Evolutionary conservation across 1,140 invertebrate genomes (phyloP).

Genomic region (Ericerus pela): DNA sequence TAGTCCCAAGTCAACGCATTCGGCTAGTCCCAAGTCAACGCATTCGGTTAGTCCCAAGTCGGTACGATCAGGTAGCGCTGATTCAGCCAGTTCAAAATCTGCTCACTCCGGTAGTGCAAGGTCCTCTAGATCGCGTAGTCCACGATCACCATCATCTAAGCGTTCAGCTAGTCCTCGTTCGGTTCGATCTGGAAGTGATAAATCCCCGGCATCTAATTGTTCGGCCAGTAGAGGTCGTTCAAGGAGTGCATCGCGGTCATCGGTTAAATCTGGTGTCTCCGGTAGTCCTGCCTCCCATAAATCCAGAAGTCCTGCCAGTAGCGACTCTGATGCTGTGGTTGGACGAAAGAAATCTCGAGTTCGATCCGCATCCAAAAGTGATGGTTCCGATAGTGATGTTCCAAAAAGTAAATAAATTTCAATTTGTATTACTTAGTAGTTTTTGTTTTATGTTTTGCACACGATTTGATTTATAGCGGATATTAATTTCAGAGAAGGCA

Average conservation of each 20-base stretch:
- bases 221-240: slow-evolving; percentile 22
- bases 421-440: slow-evolving; percentile 12
- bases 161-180: slow-evolving; percentile 14
- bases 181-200: slow-evolving; percentile 11
- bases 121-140: background rate
- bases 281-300: slow-evolving; percentile 18
- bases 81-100: slow-evolving; percentile 17
- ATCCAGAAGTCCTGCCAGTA: slow-evolving; percentile 22
- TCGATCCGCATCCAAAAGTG: slow-evolving; percentile 17
- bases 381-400: slow-evolving; percentile 9
- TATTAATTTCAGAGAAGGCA: slow-evolving; percentile 22
- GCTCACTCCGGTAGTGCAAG: slow-evolving; percentile 15
- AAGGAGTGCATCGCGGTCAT: slow-evolving; percentile 8
- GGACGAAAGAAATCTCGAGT: slow-evolving; percentile 21
- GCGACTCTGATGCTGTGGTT: slow-evolving; percentile 21
- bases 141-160: slow-evolving; percentile 13
- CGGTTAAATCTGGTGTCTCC: slow-evolving; percentile 13
- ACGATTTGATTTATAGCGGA: slow-evolving; percentile 9
- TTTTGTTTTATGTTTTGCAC: background rate
- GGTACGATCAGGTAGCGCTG: slow-evolving; percentile 20
- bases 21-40: slow-evolving; percentile 13
- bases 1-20: slow-evolving; percentile 4
- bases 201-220: slow-evolving; percentile 21
- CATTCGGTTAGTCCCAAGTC: background rate
- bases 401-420: slow-evolving; percentile 9